Conservation (phyloP, 2,113 vertebrate species). For the Psittacara wagleri region DNA sequence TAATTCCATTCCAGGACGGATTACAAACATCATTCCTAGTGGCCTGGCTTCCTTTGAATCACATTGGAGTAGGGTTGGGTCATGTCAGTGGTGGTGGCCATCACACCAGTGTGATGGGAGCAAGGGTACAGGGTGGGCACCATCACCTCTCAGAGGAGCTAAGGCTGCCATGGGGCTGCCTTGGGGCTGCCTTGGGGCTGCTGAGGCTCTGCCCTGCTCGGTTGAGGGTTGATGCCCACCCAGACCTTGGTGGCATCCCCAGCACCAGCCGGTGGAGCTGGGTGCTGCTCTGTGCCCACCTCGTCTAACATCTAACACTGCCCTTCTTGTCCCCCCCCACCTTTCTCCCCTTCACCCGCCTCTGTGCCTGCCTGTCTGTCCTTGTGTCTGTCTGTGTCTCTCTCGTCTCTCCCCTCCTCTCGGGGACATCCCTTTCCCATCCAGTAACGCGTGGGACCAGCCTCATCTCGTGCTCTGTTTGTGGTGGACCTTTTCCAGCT, state of each 20-base stretch:
- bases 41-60: neutral
- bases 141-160: neutral
- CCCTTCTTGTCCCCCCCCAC: slow-evolving; percentile 72
- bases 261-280: neutral
- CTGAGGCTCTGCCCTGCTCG: neutral
- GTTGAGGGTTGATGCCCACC: neutral
- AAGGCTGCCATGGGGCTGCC: neutral
- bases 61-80: neutral
- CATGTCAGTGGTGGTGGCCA: rapidly evolving
- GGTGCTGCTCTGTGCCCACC: neutral
- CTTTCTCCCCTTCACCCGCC: neutral
- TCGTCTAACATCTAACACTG: slow-evolving; percentile 63
- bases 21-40: neutral
- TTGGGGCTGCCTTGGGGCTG: neutral
- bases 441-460: slow-evolving; percentile 56
- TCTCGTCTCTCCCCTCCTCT: neutral
- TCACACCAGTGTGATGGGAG: rapidly evolving
- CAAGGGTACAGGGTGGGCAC: neutral
- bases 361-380: slow-evolving; percentile 3
- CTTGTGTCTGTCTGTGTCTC: neutral
- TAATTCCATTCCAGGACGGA: neutral
- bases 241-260: neutral
- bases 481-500: slow-evolving; percentile 51
- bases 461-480: slow-evolving; percentile 48
- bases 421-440: neutral